Evolutionary conservation across 1,140 invertebrate genomes (phyloP), one percentile per base, ranked within the genome.

Genomic region (Philopotamus ludificatus): DNA sequence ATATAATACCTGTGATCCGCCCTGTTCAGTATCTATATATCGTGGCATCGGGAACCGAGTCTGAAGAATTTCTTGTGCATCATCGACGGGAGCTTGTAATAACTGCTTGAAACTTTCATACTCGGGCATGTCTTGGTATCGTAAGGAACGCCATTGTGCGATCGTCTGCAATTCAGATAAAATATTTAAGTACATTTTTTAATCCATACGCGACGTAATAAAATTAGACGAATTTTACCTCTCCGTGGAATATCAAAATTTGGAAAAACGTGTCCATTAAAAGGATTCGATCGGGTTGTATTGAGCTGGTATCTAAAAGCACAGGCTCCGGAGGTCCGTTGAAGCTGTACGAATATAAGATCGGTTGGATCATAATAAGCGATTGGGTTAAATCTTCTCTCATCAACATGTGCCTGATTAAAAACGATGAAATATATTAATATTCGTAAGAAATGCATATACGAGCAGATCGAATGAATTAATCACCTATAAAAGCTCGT

Each of bases 221-320:
- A 49, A 22, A 3, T 18, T 18, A 49, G 21, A 60, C 34, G 25
- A 54, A 15, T 23, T 15, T 77, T 78, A 94, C 93, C 84, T 99
- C 96, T 81, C 98, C 98, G 75, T 98, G 95, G 80, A 98, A 99
- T 73, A 99, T 99, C 18, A 99, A 87, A 73, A 99, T 97, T 77
- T 99, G 97, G 87, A 99, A 99, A 82, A 99, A 99, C 3, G 97
- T 99, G 76, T 99, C 98, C 95, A 99, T 98, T 12, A 99, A 85
- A 2, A 99, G 83, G 74, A 99, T 99, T 67, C 94, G 85, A 76
- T 99, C 97, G 0, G 95, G 88, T 75, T 97, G 93, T 74, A 99
- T 99, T 66, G 94, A 98, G 12, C 93, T 95, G 0, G 97, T 97
- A 75, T 99, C 98, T 21, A 99, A 80, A 26, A 99, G 81, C 12